phyloP scores from a whole-genome alignment of 2,113 vertebrate genomes.

The Periophthalmus modestus region DNA sequence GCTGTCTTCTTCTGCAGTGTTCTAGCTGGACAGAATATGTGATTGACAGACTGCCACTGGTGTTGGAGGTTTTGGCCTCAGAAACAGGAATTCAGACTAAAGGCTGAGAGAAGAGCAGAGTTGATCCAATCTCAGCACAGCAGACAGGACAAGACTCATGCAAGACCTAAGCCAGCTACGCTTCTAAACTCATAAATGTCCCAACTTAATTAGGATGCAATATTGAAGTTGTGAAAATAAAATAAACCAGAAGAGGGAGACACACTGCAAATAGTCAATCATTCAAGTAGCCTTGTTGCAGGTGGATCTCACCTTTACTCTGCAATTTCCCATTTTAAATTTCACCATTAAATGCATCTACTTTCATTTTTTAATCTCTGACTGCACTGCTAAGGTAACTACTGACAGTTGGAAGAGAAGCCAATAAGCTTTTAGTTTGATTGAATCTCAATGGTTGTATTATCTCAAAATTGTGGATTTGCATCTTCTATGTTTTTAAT shows the following conservation, averaged over 20 bases:
- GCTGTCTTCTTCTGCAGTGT: conserved; percentile 62
- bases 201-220: conserved; percentile 11
- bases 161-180: background rate
- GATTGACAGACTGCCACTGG: conserved; percentile 58
- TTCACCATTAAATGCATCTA: no score
- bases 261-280: conserved; percentile 29
- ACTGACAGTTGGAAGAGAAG: background rate
- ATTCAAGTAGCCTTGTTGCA: conserved; percentile 11
- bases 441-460: background rate
- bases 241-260: conserved; percentile 55
- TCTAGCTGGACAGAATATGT: conserved; percentile 70
- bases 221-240: conserved; percentile 22
- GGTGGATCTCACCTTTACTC: background rate
- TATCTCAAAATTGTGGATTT: background rate
- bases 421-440: background rate
- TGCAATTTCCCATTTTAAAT: background rate
- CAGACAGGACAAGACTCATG: conserved; percentile 55
- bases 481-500: background rate
- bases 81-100: conserved; percentile 75
- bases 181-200: background rate
- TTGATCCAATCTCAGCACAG: conserved; percentile 77
- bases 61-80: conserved; percentile 76
- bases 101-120: conserved; percentile 76
- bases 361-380: background rate
- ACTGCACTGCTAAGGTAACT: background rate